These are phyloP conservation scores for Thymelicus lineola DNA, from an alignment of 2,888 invertebrate species.

Conservation along the genomic window DNA sequence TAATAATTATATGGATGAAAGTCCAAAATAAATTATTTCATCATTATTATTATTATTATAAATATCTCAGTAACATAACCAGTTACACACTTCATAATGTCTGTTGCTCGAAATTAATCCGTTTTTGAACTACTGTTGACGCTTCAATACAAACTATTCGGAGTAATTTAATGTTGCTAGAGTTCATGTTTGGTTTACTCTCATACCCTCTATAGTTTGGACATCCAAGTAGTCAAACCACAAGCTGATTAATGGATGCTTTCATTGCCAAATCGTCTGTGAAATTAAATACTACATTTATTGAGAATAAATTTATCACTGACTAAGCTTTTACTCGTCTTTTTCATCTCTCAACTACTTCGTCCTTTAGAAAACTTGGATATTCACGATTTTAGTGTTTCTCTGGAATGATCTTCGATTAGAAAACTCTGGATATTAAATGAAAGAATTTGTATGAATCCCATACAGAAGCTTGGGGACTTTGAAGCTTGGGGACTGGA, in stretches of 20 bases:
- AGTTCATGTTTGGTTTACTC: neutral
- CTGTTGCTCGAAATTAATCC: constrained; percentile 21
- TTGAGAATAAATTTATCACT: no score
- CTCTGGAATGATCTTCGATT: no score
- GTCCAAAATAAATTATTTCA: no score
- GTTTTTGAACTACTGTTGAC: constrained; percentile 40
- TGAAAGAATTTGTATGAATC: neutral
- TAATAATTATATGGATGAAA: no score
- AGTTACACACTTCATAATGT: constrained; percentile 43
- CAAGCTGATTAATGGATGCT: constrained; percentile 14
- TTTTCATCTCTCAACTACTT: no score
- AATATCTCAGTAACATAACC: constrained; percentile 49
- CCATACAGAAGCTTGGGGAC: neutral
- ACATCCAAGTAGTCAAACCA: neutral
- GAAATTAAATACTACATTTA: constrained; percentile 7
- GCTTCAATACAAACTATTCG: constrained; percentile 18
- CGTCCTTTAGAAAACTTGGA: no score
- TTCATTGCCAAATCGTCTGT: constrained; percentile 21
- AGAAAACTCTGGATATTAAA: no score
- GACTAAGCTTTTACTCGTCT: no score
- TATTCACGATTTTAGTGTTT: no score
- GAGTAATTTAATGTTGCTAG: constrained; percentile 24
- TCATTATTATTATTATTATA: no score
- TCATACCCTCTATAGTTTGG: neutral
- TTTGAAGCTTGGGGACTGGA: no score